A percentile compares a stretch with the other conserved stretches of the same genome.
Conservation (phyloP, 2,797 vertebrate genomes). For the Liparis tanakae region DNA sequence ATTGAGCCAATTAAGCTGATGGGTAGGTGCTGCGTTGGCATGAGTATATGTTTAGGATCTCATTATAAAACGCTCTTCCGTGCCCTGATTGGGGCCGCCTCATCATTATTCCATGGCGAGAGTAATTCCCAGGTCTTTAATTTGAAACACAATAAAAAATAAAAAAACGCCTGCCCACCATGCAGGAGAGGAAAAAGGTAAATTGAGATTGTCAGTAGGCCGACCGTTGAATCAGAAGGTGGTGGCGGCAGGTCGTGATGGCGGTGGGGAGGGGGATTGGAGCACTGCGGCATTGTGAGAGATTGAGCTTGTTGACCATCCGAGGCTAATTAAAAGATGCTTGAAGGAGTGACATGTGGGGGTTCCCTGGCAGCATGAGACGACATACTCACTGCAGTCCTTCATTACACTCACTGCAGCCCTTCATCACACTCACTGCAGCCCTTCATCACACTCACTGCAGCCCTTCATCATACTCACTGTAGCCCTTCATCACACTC, state of each 20-base stretch:
- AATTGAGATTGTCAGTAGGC: constrained; percentile 44
- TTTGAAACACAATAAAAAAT: constrained; percentile 64
- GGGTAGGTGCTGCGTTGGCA: constrained; percentile 68
- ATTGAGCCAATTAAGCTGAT: constrained; percentile 78
- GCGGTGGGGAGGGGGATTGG: constrained; percentile 6
- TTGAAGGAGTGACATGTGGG: constrained; percentile 38
- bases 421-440: neutral
- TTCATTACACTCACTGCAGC: neutral
- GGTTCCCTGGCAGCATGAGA: constrained; percentile 14
- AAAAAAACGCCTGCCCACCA: constrained; percentile 39
- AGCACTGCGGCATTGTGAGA: constrained; percentile 1
- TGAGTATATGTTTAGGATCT: constrained; percentile 78
- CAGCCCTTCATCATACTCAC: no score
- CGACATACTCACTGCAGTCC: neutral
- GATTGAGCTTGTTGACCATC: constrained; percentile 36
- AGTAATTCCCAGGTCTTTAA: constrained; percentile 74
- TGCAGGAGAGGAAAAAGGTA: constrained; percentile 54
- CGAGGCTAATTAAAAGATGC: constrained; percentile 60
- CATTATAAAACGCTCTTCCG: constrained; percentile 74
- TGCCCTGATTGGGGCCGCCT: constrained; percentile 62
- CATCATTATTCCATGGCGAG: constrained; percentile 70
- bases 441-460: neutral
- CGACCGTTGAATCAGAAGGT: constrained; percentile 55
- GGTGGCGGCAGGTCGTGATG: constrained; percentile 22
- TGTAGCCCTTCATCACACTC: no score